Base-by-base conservation (phyloP, 2,888 invertebrate genomes). In the Leptinotarsa peninsularis region DNA sequence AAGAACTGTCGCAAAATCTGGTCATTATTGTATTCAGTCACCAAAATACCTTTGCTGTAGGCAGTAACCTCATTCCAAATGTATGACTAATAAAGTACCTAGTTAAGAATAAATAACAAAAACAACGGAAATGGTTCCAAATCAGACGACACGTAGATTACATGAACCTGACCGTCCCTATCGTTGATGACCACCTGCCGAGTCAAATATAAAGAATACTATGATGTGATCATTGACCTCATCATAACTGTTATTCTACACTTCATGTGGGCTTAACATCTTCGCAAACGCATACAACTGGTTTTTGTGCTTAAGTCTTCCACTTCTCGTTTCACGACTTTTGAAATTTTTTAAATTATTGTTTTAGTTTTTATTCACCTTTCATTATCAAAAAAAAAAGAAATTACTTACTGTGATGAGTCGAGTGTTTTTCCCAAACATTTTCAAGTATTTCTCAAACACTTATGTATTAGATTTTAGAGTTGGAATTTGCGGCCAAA, bases 171-270 rank as follows among this genome's bases (percentile, higher is more conserved):
- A 58, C 58, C 58, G 23, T 15, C 15, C 23, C 21, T 58, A 23
- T 14, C 2, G 21, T 58, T 3, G 17, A 21, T 63, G 63, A 63
- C 17, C 63, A 63, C 63, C 63, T 63, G 63, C 18, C 43, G 63
- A 63, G 63, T 43, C 27, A 63, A 43, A 63, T 27, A 63, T 63
- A 33, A 49, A 43, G 18, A 56, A 58, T 75, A 75, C 72, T 74
- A 50, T 58, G 71, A 54, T 71, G 74, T 86, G 86, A 86, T 86
- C 87, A 84, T 87, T 87, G 87, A 87, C 87, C 87, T 83, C 85
- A 82, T 80, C 82, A 83, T 82, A 83, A 87, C 87, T 86, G 87
- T 87, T 85, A 85, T 83, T 82, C 78, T 74, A 78, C 81, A 83
- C 72, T 82, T 80, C 81, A 84, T 85, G 85, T 83, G 84, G 85